phyloP scores from a whole-genome alignment of 1,140 invertebrate genomes.

The Latrodectus geometricus region DNA sequence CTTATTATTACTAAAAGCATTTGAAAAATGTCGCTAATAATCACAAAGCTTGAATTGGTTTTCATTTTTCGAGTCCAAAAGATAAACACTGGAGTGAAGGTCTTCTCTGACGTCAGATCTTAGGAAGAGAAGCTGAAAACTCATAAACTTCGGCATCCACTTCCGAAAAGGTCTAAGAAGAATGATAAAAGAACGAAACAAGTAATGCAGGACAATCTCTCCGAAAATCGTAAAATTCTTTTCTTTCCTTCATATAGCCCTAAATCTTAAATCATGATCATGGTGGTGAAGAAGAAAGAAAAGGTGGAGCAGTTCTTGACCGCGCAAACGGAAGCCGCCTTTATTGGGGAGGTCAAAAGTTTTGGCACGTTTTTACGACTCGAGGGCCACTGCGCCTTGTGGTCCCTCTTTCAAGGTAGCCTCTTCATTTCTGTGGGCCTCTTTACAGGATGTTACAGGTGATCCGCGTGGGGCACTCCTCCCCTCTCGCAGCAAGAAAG shows the following conservation, averaged over 20 bases:
- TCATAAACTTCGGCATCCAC: background rate
- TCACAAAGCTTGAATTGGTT: no score
- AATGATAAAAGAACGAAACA: background rate
- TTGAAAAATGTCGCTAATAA: no score
- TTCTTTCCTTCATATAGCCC: background rate
- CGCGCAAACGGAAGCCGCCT: slow-evolving; percentile 2
- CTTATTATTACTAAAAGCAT: no score
- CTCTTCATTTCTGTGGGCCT: background rate
- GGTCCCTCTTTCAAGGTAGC: background rate
- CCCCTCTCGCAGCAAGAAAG: background rate
- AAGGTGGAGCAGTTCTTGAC: background rate
- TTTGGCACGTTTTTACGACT: slow-evolving; percentile 7
- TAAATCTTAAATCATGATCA: slow-evolving; percentile 9
- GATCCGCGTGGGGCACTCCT: background rate
- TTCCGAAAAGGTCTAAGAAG: background rate
- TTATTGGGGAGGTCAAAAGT: background rate
- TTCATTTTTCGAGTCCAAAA: no score
- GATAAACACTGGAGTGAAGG: no score
- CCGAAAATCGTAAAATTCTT: background rate
- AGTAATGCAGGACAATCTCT: background rate
- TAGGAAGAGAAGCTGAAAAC: background rate
- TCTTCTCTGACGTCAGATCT: no score
- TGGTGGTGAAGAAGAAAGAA: background rate
- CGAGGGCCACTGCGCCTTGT: background rate
- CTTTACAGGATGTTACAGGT: background rate